Base-by-base conservation (phyloP, 2,797 vertebrate species). In the Helarctos malayanus region DNA sequence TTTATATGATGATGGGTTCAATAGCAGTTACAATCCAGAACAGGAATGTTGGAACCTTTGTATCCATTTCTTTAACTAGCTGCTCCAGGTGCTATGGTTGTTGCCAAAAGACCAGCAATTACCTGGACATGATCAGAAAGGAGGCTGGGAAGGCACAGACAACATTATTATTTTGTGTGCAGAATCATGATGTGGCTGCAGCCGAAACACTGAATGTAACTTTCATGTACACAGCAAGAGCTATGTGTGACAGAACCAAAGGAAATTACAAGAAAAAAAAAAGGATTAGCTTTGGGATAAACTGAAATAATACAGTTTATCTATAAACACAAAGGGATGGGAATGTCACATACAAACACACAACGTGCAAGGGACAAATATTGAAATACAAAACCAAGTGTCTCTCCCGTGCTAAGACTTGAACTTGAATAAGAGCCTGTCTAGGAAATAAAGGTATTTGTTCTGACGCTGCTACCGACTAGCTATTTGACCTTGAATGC, bases 21-120 rank as follows among this genome's bases (percentile, higher is more conserved):
- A 47, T 78, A 73, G 45, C 21, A 82, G 68, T n/a, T 75, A 88
- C 61, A 38, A 13, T 95, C 6, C 5, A 2, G 54, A 59, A 52
- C 0, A 71, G 49, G 21, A 41, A 35, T 45, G 65, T 27, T 54
- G 63, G 56, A 92, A 61, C 54, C 27, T 25, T 65, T 38, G 19
- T 15, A 80, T 52, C 32, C 7, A 4, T 45, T 59, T 56, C 63
- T n/a, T 38, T 45, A 92, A 91, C 38, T 87, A 79, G 41, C 54
- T 78, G 25, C 7, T 38, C 9, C 52, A 9, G 0, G 12, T 75
- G 56, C 45, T 79, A 27, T 56, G 49, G 19, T 68, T 52, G 52
- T 38, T 91, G 84, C 41, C 75, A 59, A 80, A 85, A 91, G 85
- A 41, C 12, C 23, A 83, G 41, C 59, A 96, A 73, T 95, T 95